Base-by-base conservation (phyloP, 2,888 invertebrate species). In the Phymatocera aterrima region DNA sequence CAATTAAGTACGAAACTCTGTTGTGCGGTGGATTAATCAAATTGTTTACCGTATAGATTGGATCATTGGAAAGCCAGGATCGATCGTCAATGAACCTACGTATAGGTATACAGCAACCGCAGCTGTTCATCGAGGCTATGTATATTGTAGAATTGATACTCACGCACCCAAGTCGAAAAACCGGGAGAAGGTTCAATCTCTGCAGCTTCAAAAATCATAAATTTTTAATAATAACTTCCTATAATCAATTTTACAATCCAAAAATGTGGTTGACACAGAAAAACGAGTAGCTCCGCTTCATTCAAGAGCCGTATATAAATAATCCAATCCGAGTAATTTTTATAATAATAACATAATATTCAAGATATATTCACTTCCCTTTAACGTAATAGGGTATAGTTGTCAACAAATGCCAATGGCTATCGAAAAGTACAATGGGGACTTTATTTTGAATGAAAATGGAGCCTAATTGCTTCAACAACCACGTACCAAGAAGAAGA, bases 41-140 rank as follows among this genome's bases (percentile, higher is more conserved):
- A 68, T 68, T 68, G 46, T 46, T 68, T 68, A 28, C 68, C 68
- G 46, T 28, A 46, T 28, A 40, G 46, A 68, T 68, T 68, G 24
- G 46, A 68, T 68, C 34, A 68, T 68, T 28, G 68, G 28, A 28
- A 68, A 40, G 61, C 68, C 46, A 43, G 68, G 46, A 43, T 68
- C 43, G 43, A 68, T 68, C 68, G 46, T 24, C 68, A 37, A 64
- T 64, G 37, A 34, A 10, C 28, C 34, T n/a, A 18, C 51, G n/a
- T n/a, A n/a, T n/a, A n/a, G n/a, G n/a, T n/a, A n/a, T n/a, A n/a
- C n/a, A n/a, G n/a, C 18, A 18, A 4, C n/a, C 4, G 15, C 10
- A 24, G 28, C 24, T 43, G 68, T 43, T 28, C 24, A 43, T 43
- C 24, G 68, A 24, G 68, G 43, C 46, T 34, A 24, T 37, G 21